These are phyloP conservation scores for Gymnoscelis rufifasciata DNA, from an alignment of 2,888 invertebrate genomes.

Conservation along the genomic window DNA sequence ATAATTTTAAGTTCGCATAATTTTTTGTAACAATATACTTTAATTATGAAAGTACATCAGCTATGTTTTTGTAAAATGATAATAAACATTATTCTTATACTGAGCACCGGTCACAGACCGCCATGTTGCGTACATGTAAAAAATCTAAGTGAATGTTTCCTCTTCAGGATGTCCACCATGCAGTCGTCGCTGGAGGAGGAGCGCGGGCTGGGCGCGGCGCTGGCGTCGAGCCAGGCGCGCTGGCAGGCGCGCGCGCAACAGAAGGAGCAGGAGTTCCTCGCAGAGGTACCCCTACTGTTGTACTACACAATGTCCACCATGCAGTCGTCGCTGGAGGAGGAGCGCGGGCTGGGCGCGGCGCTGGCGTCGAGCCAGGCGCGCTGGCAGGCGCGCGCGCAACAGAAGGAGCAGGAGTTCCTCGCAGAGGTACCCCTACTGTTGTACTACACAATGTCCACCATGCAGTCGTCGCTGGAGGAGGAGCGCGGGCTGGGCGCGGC, in stretches of 20 bases:
- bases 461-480: too few relatives aligned
- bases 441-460: too few relatives aligned
- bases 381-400: constrained; percentile 56
- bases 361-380: constrained; percentile 56
- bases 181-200: constrained; percentile 89
- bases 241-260: constrained; percentile 56
- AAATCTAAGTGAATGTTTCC: neutral
- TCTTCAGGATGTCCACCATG: constrained; percentile 79
- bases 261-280: constrained; percentile 40
- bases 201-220: constrained; percentile 84
- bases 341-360: constrained; percentile 86
- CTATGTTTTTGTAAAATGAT: too few relatives aligned
- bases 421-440: too few relatives aligned
- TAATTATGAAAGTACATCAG: too few relatives aligned
- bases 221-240: constrained; percentile 57
- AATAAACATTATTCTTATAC: too few relatives aligned
- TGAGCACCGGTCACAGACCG: too few relatives aligned
- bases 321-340: constrained; percentile 87
- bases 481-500: too few relatives aligned
- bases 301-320: constrained; percentile 79
- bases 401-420: constrained; percentile 40
- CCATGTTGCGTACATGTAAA: too few relatives aligned
- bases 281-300: neutral
- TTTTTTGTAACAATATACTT: too few relatives aligned
- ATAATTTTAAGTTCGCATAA: too few relatives aligned